These are phyloP conservation scores for Platichthys stellatus DNA, from an alignment of 2,113 vertebrate species.

Conservation along the genomic window DNA sequence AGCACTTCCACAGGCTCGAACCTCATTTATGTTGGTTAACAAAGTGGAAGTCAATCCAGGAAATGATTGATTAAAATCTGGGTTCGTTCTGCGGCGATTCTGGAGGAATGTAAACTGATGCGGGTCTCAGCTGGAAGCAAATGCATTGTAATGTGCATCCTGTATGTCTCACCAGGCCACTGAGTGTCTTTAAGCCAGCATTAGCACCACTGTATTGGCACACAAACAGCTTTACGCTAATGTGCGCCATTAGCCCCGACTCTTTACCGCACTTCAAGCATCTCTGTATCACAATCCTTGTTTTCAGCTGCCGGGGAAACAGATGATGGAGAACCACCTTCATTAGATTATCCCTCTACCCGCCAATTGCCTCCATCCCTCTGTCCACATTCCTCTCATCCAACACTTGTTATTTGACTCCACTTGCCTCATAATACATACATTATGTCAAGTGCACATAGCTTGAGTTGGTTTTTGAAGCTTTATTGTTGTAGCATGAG, in stretches of 20 bases:
- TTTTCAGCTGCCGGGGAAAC: constrained; percentile 27
- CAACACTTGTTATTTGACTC: constrained; percentile 12
- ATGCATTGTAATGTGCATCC: constrained; percentile 57
- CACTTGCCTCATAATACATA: constrained; percentile 3
- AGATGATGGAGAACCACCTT: constrained; percentile 28
- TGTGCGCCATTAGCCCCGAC: constrained; percentile 64
- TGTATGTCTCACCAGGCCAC: constrained; percentile 35
- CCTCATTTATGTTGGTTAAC: not conserved
- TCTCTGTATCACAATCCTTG: constrained; percentile 24
- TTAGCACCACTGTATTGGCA: constrained; percentile 13
- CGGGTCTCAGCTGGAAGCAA: constrained; percentile 17
- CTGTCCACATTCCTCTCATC: constrained; percentile 7
- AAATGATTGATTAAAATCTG: constrained; percentile 26
- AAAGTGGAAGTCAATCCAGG: not conserved
- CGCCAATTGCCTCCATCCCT: constrained; percentile 4
- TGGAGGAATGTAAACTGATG: constrained; percentile 18
- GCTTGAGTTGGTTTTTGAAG: constrained; percentile 6
- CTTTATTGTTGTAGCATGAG: not conserved
- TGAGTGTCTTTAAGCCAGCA: constrained; percentile 29
- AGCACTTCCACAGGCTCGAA: not conserved
- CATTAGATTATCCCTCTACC: constrained; percentile 31
- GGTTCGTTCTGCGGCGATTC: not conserved
- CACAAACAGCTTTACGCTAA: constrained; percentile 57
- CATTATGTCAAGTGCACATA: not conserved
- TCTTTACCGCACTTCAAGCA: constrained; percentile 29